phyloP scores from a whole-genome alignment of 37 sponge, comb jelly and placozoan species.

The Ephydatia muelleri region DNA sequence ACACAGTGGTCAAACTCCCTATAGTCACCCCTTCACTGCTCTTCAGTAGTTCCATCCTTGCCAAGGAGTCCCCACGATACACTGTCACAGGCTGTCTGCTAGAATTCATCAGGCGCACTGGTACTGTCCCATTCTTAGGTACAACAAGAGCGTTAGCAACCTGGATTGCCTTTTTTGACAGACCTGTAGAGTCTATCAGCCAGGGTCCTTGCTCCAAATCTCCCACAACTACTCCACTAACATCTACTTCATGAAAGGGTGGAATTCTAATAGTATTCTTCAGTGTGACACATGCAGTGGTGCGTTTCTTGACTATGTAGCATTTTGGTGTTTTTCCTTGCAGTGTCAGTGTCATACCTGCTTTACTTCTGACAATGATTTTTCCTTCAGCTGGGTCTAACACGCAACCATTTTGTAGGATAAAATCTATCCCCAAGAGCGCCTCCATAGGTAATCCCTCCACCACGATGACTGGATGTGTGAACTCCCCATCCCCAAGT shows the following conservation, averaged over 20 bases:
- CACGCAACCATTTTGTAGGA: not conserved
- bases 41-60: not conserved
- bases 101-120: not conserved
- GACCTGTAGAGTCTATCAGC: not conserved
- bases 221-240: not conserved
- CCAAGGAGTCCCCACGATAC: not conserved
- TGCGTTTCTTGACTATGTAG: not conserved
- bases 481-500: not conserved
- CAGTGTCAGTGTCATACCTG: not conserved
- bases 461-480: conserved; percentile 4
- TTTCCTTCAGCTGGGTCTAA: not conserved
- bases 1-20: not conserved
- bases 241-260: not conserved
- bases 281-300: not conserved
- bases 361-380: not conserved
- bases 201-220: not conserved
- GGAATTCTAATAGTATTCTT: not conserved
- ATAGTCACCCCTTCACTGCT: not conserved
- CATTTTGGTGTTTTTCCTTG: not conserved
- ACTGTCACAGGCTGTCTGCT: not conserved
- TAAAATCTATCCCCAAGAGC: not conserved
- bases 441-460: not conserved
- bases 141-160: not conserved
- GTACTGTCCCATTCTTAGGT: not conserved
- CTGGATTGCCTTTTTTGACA: not conserved